Percentiles rank a stretch among this genome's conserved stretches.
phyloP scores from a whole-genome alignment of 2,113 vertebrate genomes.

The Polyodon spathula region DNA sequence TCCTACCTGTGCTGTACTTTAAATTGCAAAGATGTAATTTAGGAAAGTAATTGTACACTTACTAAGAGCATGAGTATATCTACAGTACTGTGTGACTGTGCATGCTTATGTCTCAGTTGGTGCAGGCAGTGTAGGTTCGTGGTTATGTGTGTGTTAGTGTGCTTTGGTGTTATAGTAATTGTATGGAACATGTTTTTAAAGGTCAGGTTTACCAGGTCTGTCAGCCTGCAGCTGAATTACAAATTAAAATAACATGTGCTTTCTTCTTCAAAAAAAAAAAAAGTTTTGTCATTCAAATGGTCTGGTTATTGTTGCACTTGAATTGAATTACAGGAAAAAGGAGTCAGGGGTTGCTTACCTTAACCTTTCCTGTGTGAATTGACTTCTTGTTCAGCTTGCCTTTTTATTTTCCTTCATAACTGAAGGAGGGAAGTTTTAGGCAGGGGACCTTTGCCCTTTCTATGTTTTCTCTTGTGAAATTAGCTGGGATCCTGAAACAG shows the following conservation, averaged over 20 bases:
- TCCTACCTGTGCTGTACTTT: too few relatives aligned
- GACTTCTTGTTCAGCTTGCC: slow-evolving; percentile 39
- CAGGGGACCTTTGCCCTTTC: slow-evolving; percentile 49
- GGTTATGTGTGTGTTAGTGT: neutral
- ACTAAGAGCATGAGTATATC: too few relatives aligned
- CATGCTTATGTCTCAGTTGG: neutral
- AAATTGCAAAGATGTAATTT: too few relatives aligned
- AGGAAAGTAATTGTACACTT: too few relatives aligned
- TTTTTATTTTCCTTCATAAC: slow-evolving; percentile 10
- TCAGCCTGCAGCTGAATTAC: neutral
- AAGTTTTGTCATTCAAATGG: neutral
- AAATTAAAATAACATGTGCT: neutral
- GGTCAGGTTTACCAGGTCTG: neutral
- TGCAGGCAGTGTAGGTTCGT: neutral
- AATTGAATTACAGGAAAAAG: slow-evolving; percentile 39
- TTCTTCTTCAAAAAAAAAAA: neutral
- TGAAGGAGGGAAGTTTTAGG: slow-evolving; percentile 51
- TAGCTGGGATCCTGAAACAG: slow-evolving; percentile 44
- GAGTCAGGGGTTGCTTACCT: slow-evolving; percentile 26
- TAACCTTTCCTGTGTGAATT: slow-evolving; percentile 47
- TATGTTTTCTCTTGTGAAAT: slow-evolving; percentile 49
- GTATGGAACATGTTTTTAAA: neutral
- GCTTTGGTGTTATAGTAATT: neutral
- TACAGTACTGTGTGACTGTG: too few relatives aligned
- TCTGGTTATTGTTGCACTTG: slow-evolving; percentile 22